A percentile compares a stretch with the other conserved stretches of the same genome.
These are phyloP conservation scores for Deilephila porcellus DNA, from an alignment of 2,888 invertebrate genomes.

Conservation along the genomic window DNA sequence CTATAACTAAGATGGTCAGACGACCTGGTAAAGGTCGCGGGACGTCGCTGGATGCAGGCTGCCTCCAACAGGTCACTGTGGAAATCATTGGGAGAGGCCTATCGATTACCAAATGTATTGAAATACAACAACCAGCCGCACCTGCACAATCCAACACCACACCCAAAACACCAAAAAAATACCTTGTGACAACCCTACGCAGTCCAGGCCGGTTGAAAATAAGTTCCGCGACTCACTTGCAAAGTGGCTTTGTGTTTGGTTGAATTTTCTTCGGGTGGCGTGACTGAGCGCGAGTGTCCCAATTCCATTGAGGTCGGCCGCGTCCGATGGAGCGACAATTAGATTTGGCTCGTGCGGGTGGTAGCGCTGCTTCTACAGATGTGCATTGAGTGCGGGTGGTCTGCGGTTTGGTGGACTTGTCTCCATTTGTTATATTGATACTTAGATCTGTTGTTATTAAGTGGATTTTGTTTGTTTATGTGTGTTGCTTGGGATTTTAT, in stretches of 20 bases:
- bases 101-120: too few species aligned
- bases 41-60: too few species aligned
- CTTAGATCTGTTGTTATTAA: neutral
- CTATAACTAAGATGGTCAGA: too few species aligned
- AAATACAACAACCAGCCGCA: neutral
- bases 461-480: neutral
- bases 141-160: neutral
- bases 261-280: constrained; percentile 8
- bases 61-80: too few species aligned
- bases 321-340: constrained; percentile 22
- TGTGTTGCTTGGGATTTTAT: neutral
- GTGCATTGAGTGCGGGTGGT: constrained; percentile 1
- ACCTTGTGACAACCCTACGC: neutral
- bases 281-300: neutral
- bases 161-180: neutral
- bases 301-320: constrained; percentile 13
- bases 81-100: too few species aligned
- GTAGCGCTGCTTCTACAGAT: neutral
- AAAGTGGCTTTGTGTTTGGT: constrained; percentile 23
- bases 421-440: constrained; percentile 13
- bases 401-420: neutral
- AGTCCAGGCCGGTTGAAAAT: constrained; percentile 1
- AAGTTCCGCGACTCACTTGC: constrained; percentile 26
- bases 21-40: too few species aligned
- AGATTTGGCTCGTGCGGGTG: constrained; percentile 12